phyloP scores from a whole-genome alignment of 1,140 invertebrate species.

The Panulirus ornatus region DNA sequence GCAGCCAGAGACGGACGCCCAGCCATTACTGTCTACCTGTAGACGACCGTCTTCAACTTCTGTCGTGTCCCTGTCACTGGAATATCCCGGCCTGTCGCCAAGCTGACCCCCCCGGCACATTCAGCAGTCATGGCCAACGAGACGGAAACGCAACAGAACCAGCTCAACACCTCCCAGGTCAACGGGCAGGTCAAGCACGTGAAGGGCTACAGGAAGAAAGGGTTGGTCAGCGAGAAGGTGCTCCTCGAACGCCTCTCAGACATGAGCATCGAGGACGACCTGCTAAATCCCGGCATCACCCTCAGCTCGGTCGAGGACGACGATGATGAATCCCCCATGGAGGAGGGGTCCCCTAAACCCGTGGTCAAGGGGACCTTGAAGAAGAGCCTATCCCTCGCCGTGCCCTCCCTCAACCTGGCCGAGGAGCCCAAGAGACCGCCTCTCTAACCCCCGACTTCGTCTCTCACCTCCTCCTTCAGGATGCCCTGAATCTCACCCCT shows the following conservation, averaged over 20 bases:
- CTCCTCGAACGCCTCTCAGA: conserved; percentile 74
- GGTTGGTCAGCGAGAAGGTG: conserved; percentile 74
- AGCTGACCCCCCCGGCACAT: conserved; percentile 49
- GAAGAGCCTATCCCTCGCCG: conserved; percentile 70
- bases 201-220: conserved; percentile 75
- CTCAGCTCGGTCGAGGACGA: conserved; percentile 74
- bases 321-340: conserved; percentile 66
- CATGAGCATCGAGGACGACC: conserved; percentile 75
- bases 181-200: conserved; percentile 63
- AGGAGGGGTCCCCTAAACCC: conserved; percentile 64
- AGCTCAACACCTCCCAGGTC: conserved; percentile 56
- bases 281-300: conserved; percentile 74
- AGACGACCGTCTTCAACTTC: no score
- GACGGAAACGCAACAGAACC: conserved; percentile 68
- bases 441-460: conserved; percentile 55
- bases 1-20: neutral
- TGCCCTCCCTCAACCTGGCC: conserved; percentile 71
- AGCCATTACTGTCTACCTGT: no score
- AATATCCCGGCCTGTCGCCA: neutral
- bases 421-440: conserved; percentile 75
- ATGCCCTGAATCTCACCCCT: conserved; percentile 18
- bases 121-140: conserved; percentile 72
- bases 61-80: neutral
- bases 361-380: conserved; percentile 69
- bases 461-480: neutral